Percentiles rank a stretch among this genome's conserved stretches.
Conservation (phyloP, 1,140 invertebrate genomes). For the Metaphire vulgaris region DNA sequence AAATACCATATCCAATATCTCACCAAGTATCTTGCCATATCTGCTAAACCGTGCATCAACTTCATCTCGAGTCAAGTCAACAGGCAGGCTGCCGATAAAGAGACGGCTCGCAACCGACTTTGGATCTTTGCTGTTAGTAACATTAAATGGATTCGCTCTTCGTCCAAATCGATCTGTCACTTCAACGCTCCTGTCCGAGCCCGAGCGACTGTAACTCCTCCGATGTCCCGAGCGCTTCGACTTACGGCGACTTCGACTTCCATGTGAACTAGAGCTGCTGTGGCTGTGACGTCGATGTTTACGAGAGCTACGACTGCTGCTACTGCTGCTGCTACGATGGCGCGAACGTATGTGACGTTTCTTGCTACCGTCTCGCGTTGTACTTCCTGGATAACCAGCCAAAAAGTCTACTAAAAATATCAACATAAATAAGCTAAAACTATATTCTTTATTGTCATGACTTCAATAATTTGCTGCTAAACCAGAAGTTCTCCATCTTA, state of each 20-base stretch:
- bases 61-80: slow-evolving; percentile 61
- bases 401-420: too few relatives aligned
- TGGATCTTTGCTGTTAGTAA: slow-evolving; percentile 55
- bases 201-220: neutral
- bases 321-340: slow-evolving; percentile 4
- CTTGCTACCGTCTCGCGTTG: neutral
- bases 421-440: too few relatives aligned
- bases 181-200: neutral
- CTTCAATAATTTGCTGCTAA: too few relatives aligned
- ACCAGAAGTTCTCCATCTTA: too few relatives aligned
- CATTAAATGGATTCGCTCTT: neutral
- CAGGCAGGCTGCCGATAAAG: slow-evolving; percentile 67
- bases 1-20: too few relatives aligned
- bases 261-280: neutral
- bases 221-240: neutral
- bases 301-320: neutral
- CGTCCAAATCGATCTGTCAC: neutral
- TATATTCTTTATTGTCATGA: too few relatives aligned
- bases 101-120: slow-evolving; percentile 64
- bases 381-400: too few relatives aligned
- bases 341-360: neutral
- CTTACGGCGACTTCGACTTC: neutral
- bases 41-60: slow-evolving; percentile 67
- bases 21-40: slow-evolving; percentile 61
- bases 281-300: neutral